phyloP scores from a whole-genome alignment of 2,888 invertebrate genomes.

The Drymonia ruficornis region DNA sequence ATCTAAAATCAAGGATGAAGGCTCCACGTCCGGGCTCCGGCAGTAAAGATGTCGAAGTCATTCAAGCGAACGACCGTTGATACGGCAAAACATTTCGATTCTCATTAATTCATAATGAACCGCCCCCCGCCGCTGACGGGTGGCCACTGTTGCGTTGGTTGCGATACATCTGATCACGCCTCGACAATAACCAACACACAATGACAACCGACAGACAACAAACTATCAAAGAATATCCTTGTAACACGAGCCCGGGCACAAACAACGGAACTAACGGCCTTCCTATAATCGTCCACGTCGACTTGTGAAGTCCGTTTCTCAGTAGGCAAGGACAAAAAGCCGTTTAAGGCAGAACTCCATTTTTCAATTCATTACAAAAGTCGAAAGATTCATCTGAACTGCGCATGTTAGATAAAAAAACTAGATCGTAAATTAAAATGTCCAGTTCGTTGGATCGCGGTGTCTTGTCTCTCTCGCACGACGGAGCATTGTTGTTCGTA shows the following conservation, averaged over 20 bases:
- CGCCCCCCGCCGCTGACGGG: slow-evolving; percentile 62
- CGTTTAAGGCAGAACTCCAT: slow-evolving; percentile 68
- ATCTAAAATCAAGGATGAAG: slow-evolving; percentile 33
- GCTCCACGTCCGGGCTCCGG: slow-evolving; percentile 39
- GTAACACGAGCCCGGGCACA: slow-evolving; percentile 67
- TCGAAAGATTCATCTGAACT: slow-evolving; percentile 79
- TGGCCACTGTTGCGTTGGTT: slow-evolving; percentile 58
- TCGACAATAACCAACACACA: slow-evolving; percentile 64
- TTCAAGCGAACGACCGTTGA: slow-evolving; percentile 53
- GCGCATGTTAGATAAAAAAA: slow-evolving; percentile 71
- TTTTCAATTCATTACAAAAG: slow-evolving; percentile 81
- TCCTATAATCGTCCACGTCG: slow-evolving; percentile 64
- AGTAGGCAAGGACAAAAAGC: slow-evolving; percentile 74
- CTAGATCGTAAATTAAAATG: slow-evolving; percentile 81
- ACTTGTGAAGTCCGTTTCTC: slow-evolving; percentile 83
- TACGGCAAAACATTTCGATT: slow-evolving; percentile 67
- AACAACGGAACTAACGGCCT: slow-evolving; percentile 66
- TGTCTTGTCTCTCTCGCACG: slow-evolving; percentile 63
- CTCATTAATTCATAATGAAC: slow-evolving; percentile 74
- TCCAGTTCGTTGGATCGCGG: slow-evolving; percentile 64
- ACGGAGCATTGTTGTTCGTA: slow-evolving; percentile 65
- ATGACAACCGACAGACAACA: slow-evolving; percentile 66
- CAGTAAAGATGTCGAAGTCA: slow-evolving; percentile 56
- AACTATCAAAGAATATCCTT: slow-evolving; percentile 68
- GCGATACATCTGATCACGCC: slow-evolving; percentile 61